phyloP scores from a whole-genome alignment of 2,888 invertebrate genomes.

The Pecten maximus region DNA sequence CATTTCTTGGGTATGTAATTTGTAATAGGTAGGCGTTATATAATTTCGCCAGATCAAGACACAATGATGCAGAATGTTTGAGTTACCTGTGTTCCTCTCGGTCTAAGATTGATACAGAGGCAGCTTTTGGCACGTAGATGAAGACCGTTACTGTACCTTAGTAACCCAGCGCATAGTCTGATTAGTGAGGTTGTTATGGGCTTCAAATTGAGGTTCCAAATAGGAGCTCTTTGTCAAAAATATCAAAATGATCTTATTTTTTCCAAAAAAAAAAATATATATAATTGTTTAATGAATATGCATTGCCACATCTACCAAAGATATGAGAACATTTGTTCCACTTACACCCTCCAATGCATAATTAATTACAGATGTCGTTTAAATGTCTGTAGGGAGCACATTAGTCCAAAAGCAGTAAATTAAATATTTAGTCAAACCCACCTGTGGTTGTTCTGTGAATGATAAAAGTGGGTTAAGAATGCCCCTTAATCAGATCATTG shows the following conservation, averaged over 20 bases:
- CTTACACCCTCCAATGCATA: not conserved
- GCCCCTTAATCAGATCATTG: not conserved
- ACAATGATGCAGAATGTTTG: too few species aligned
- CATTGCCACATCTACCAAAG: not conserved
- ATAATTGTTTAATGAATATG: not conserved
- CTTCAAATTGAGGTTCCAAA: not conserved
- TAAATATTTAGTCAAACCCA: not conserved
- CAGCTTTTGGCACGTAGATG: not conserved
- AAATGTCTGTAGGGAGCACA: not conserved
- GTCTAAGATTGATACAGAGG: not conserved
- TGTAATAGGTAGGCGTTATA: too few species aligned
- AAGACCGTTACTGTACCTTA: not conserved
- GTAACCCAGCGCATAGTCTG: slow-evolving; percentile 15
- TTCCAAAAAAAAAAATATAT: too few species aligned
- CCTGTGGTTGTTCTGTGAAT: not conserved
- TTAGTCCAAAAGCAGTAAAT: not conserved
- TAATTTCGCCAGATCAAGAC: too few species aligned
- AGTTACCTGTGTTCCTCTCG: not conserved
- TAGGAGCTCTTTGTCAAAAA: not conserved
- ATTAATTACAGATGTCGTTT: not conserved
- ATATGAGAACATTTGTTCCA: not conserved
- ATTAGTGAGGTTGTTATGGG: not conserved
- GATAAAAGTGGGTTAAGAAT: not conserved
- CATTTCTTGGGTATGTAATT: too few species aligned
- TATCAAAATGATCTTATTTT: not conserved